phyloP scores from a whole-genome alignment of 1,140 invertebrate genomes.

The Aphelinus certus region DNA sequence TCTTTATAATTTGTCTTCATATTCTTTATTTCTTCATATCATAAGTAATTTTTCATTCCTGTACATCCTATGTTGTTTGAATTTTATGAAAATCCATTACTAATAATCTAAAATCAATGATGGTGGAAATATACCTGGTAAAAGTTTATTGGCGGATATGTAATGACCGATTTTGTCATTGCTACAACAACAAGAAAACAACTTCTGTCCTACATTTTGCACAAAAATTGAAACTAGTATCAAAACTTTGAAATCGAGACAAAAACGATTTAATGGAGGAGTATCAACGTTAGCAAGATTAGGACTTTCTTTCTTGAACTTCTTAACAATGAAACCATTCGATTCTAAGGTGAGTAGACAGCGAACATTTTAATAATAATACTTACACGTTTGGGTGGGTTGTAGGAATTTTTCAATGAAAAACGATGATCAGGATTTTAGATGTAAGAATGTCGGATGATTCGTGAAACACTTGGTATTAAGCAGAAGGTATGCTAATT shows the following conservation, averaged over 20 bases:
- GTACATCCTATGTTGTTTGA: no score
- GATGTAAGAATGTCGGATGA: no score
- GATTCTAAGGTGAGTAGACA: slow-evolving; percentile 60
- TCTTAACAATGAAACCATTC: slow-evolving; percentile 57
- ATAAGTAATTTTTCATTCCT: no score
- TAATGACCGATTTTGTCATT: slow-evolving; percentile 26
- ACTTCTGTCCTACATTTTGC: slow-evolving; percentile 22
- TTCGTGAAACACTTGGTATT: no score
- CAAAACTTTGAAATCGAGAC: slow-evolving; percentile 29
- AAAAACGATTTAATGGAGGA: slow-evolving; percentile 56
- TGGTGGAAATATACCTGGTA: not conserved
- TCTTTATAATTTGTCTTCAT: no score
- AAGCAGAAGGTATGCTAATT: no score
- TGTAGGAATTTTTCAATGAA: not conserved
- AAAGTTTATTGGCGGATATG: slow-evolving; percentile 26
- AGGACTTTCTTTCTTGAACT: slow-evolving; percentile 61
- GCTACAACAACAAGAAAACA: slow-evolving; percentile 8
- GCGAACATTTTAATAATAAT: slow-evolving; percentile 52
- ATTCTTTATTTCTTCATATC: no score
- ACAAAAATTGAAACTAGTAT: slow-evolving; percentile 27
- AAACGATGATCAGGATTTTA: no score
- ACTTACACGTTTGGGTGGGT: slow-evolving; percentile 51
- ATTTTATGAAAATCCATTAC: no score
- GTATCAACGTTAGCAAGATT: slow-evolving; percentile 62
- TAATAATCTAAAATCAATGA: no score